Evolutionary conservation across 2,888 invertebrate species (phyloP).

Genomic region (Plebejus argus): DNA sequence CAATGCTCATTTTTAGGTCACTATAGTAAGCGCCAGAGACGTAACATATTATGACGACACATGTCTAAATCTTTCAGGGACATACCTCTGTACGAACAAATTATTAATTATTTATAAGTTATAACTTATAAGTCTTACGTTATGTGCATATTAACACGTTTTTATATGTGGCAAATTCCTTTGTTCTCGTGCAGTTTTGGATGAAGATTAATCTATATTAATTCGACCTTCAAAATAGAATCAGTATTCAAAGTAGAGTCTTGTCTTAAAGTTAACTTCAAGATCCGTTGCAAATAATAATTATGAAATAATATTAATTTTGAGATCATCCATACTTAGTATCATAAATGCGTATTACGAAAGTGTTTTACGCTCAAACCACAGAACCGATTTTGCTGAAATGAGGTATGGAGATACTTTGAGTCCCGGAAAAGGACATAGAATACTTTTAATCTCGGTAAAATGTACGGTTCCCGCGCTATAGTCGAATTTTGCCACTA

Average conservation of each 20-base stretch:
- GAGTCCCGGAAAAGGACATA: no score
- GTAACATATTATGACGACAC: background rate
- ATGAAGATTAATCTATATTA: background rate
- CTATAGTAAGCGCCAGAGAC: background rate
- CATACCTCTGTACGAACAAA: background rate
- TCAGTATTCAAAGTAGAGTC: background rate
- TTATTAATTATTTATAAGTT: conserved; percentile 30
- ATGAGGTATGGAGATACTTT: no score
- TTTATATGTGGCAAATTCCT: conserved; percentile 22
- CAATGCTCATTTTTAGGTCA: background rate
- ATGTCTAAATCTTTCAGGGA: background rate
- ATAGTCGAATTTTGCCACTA: no score
- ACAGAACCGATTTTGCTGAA: no score
- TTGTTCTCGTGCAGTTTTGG: conserved; percentile 21
- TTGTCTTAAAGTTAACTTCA: background rate
- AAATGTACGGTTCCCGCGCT: no score
- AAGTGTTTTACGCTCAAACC: no score
- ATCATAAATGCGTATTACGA: no score
- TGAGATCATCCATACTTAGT: no score
- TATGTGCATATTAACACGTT: conserved; percentile 7
- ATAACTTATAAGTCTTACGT: conserved; percentile 24
- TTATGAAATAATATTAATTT: no score
- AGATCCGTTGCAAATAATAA: background rate
- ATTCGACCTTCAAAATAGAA: background rate
- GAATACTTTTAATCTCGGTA: no score